Conservation (phyloP, 2,888 invertebrate genomes). For the Callimorpha dominula region DNA sequence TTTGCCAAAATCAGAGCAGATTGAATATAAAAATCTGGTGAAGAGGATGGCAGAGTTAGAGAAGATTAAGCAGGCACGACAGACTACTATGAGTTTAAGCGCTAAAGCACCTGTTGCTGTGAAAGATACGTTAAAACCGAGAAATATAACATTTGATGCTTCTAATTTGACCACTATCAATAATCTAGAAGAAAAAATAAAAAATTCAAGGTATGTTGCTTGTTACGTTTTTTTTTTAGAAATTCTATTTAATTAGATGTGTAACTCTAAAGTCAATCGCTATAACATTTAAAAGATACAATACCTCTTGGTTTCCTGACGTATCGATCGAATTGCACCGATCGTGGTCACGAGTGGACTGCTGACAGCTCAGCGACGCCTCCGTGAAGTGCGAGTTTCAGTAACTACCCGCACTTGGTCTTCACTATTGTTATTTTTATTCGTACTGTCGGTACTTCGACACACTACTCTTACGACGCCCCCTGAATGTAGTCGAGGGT, state of each 20-base stretch:
- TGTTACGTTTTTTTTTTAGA: constrained; percentile 1
- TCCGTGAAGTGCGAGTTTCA: too few species aligned
- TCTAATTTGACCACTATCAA: constrained; percentile 43
- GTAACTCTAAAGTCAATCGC: too few species aligned
- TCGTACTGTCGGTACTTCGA: too few species aligned
- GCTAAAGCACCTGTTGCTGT: constrained; percentile 34
- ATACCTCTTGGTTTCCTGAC: too few species aligned
- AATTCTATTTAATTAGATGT: neutral
- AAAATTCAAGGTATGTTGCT: constrained; percentile 71
- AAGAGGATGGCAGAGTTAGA: constrained; percentile 83
- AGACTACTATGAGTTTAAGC: constrained; percentile 59
- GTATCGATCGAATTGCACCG: too few species aligned
- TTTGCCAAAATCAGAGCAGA: constrained; percentile 82
- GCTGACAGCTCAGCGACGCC: too few species aligned
- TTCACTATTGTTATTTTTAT: too few species aligned
- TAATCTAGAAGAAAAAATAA: constrained; percentile 74
- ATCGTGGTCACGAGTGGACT: too few species aligned
- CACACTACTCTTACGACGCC: too few species aligned
- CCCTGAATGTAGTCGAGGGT: too few species aligned
- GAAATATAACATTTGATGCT: constrained; percentile 63
- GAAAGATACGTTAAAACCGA: constrained; percentile 75
- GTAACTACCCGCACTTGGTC: too few species aligned
- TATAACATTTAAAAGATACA: too few species aligned
- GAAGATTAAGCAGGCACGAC: constrained; percentile 79
- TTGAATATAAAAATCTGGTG: constrained; percentile 81